Percentiles rank a stretch among this genome's conserved stretches.
phyloP scores from a whole-genome alignment of 2,113 vertebrate species.

The Dipodomys ordii region DNA sequence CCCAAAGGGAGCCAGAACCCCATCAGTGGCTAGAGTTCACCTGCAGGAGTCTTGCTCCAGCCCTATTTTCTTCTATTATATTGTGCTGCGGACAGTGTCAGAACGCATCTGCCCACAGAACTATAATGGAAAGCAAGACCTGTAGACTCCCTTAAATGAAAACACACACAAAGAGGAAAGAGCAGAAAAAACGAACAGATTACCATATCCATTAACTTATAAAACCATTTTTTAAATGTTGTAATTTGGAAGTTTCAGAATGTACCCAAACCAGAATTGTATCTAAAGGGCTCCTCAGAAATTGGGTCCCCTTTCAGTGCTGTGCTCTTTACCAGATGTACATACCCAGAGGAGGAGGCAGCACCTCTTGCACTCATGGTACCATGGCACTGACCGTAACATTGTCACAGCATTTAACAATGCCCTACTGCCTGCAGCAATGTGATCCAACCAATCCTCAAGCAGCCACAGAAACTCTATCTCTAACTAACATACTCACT shows the following conservation, averaged over 20 bases:
- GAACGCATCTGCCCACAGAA: background rate
- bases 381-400: constrained; percentile 53
- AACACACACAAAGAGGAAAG: background rate
- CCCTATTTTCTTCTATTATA: background rate
- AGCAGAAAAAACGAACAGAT: background rate
- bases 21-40: background rate
- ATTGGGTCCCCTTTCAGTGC: background rate
- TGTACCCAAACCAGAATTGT: background rate
- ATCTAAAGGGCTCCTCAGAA: background rate
- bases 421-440: constrained; percentile 42
- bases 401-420: constrained; percentile 64
- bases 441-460: constrained; percentile 56
- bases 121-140: background rate
- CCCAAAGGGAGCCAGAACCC: background rate
- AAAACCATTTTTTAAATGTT: background rate
- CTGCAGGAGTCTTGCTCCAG: background rate
- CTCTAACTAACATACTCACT: constrained; percentile 49
- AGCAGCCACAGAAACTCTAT: constrained; percentile 60
- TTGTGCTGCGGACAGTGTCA: background rate
- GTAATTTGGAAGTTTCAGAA: constrained; percentile 38
- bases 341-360: background rate
- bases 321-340: background rate
- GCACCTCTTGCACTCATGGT: background rate
- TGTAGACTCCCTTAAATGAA: background rate
- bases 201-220: background rate